Base-by-base conservation (phyloP, 1,140 invertebrate species). In the Anagrus nilaparvatae region DNA sequence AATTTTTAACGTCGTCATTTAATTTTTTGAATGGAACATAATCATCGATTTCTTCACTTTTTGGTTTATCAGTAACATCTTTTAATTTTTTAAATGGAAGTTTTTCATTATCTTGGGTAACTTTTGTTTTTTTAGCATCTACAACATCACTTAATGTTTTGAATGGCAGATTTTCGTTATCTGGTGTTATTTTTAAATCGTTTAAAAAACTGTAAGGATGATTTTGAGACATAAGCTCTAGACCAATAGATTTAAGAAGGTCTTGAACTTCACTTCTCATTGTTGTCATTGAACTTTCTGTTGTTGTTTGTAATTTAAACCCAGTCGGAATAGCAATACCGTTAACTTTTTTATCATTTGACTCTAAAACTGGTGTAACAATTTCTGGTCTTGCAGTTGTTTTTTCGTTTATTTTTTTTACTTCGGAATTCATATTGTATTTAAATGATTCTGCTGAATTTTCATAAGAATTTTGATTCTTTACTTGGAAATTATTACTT, bases 201-300 rank as follows among this genome's bases (percentile, higher is more conserved):
- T n/a, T n/a, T n/a, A n/a, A n/a, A n/a, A n/a, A n/a, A n/a, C n/a
- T n/a, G n/a, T n/a, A n/a, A n/a, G n/a, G n/a, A n/a, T n/a, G n/a
- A n/a, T n/a, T n/a, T n/a, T n/a, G n/a, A n/a, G n/a, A n/a, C 0
- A 27, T 40, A 3, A 53, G 51, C 3, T 47, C 44, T 2, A 72
- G 43, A 3, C 67, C 67, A 8, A 71, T 60, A 0, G 64, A 65
- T 6, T 61, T 59, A 3, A 72, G 40, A 3, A 72, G 46, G 7
- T 66, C 55, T 46, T 65, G 56, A 3, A 69, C 56, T 19, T 70
- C 60, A 17, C 59, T 49, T 17, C 61, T 63, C 34, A 70, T 61
- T 14, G 54, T 60, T 17, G 52, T 43, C 2, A 3, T 48, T 46
- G 32, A 13, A 43, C 41, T 12, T 9, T 50, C 50, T 1, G 50